phyloP scores from a whole-genome alignment of 2,888 invertebrate genomes.

The Apodemia duryi region DNA sequence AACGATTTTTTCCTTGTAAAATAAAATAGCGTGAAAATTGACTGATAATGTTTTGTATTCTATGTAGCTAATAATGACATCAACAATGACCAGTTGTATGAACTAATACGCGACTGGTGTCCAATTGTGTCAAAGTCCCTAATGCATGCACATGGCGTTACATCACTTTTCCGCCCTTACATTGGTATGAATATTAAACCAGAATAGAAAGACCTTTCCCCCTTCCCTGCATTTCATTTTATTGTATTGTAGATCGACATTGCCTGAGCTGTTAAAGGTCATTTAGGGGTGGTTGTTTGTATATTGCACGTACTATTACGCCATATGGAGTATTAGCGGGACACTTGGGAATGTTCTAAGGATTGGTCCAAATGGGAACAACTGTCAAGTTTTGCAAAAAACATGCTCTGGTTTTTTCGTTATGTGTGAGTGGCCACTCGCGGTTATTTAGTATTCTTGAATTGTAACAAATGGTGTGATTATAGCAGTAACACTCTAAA shows the following conservation, averaged over 20 bases:
- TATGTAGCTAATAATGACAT: slow-evolving; percentile 26
- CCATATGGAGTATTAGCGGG: slow-evolving; percentile 77
- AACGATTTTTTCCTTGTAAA: too few species aligned
- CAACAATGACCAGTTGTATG: slow-evolving; percentile 55
- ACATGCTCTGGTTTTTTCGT: slow-evolving; percentile 41
- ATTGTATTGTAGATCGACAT: slow-evolving; percentile 16
- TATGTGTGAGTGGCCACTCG: not conserved
- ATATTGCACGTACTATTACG: slow-evolving; percentile 58
- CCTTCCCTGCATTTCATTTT: slow-evolving; percentile 22
- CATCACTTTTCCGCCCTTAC: slow-evolving; percentile 66
- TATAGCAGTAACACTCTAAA: too few species aligned
- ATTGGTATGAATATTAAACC: slow-evolving; percentile 56
- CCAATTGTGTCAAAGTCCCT: slow-evolving; percentile 67
- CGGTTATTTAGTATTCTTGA: not conserved
- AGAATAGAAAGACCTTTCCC: slow-evolving; percentile 39
- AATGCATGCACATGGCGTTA: slow-evolving; percentile 77
- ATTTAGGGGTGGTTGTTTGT: slow-evolving; percentile 50
- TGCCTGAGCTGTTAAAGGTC: slow-evolving; percentile 38
- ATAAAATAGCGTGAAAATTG: too few species aligned
- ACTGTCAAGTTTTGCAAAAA: slow-evolving; percentile 63
- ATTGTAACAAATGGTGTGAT: slow-evolving; percentile 1
- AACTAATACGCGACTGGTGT: slow-evolving; percentile 62
- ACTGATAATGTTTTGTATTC: not conserved
- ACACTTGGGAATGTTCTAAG: slow-evolving; percentile 68
- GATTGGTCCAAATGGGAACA: slow-evolving; percentile 65